Evolutionary conservation across 2,113 vertebrate genomes (phyloP).

Genomic region (Murina feae): DNA sequence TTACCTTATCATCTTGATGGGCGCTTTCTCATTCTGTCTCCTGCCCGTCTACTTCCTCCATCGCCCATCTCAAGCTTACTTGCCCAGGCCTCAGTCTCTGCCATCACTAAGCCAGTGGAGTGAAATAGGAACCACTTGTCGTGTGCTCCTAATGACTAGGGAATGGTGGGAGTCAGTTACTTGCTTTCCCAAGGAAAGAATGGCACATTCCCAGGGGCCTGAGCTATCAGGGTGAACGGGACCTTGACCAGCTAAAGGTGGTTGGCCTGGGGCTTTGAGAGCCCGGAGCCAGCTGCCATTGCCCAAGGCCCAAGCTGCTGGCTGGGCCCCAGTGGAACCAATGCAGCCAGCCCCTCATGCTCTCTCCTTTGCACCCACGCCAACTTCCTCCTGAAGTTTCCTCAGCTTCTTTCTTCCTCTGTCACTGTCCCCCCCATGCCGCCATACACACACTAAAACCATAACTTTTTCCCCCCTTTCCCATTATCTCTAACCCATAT

Average conservation of each 20-base stretch:
- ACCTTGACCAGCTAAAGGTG: neutral
- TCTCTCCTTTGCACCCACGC: neutral
- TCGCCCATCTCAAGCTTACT: neutral
- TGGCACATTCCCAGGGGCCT: neutral
- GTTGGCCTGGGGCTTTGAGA: neutral
- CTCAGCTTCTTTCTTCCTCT: slow-evolving; percentile 37
- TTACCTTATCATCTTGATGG: accelerated
- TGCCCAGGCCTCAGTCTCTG: neutral
- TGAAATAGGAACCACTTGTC: slow-evolving; percentile 39
- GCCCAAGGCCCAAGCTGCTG: neutral
- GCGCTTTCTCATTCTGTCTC: neutral
- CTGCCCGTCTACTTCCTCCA: neutral
- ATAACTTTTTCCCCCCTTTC: slow-evolving; percentile 73
- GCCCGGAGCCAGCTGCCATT: neutral
- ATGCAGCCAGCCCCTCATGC: neutral
- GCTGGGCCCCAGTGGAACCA: neutral
- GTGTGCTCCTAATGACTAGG: slow-evolving; percentile 17
- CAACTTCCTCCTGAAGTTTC: slow-evolving; percentile 22
- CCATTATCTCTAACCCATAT: slow-evolving; percentile 83
- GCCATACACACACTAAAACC: slow-evolving; percentile 62
- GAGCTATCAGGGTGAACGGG: neutral
- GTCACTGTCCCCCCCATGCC: slow-evolving; percentile 59
- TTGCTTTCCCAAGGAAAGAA: neutral
- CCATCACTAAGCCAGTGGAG: slow-evolving; percentile 35
- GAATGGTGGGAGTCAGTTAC: neutral